A percentile compares a stretch with the other conserved stretches of the same genome.
Conservation (phyloP, 2,113 vertebrate genomes). For the Corythornis vintsioides region DNA sequence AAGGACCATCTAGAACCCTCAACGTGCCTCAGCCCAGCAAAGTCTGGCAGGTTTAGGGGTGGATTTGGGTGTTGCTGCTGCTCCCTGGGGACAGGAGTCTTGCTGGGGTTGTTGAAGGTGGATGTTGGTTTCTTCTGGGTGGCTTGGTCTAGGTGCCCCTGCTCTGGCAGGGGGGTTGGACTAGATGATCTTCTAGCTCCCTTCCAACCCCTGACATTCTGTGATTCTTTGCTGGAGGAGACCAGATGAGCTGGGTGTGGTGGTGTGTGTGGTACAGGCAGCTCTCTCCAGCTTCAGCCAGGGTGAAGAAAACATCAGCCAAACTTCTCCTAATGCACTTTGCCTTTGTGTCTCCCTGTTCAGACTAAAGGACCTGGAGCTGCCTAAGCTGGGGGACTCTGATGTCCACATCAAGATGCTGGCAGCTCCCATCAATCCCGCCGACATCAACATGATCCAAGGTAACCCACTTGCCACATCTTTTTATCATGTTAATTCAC, state of each 20-base stretch:
- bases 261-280: no score
- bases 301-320: neutral
- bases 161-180: no score
- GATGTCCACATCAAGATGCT: conserved; percentile 87
- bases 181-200: no score
- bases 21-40: neutral
- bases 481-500: rapidly evolving
- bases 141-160: no score
- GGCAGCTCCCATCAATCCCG: conserved; percentile 93
- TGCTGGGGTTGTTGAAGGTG: rapidly evolving
- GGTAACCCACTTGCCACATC: conserved; percentile 69
- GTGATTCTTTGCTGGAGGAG: neutral
- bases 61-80: rapidly evolving
- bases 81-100: neutral
- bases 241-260: rapidly evolving
- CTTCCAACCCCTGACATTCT: no score
- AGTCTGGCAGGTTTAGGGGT: neutral
- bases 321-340: neutral
- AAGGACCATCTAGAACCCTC: neutral
- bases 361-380: conserved; percentile 82
- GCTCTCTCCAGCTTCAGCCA: neutral
- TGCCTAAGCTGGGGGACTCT: conserved; percentile 73
- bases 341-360: neutral
- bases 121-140: neutral
- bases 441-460: conserved; percentile 97